Percentiles rank a stretch among this genome's conserved stretches.
Evolutionary conservation across 2,888 invertebrate genomes (phyloP).

Genomic region (Odontomyia ornata): DNA sequence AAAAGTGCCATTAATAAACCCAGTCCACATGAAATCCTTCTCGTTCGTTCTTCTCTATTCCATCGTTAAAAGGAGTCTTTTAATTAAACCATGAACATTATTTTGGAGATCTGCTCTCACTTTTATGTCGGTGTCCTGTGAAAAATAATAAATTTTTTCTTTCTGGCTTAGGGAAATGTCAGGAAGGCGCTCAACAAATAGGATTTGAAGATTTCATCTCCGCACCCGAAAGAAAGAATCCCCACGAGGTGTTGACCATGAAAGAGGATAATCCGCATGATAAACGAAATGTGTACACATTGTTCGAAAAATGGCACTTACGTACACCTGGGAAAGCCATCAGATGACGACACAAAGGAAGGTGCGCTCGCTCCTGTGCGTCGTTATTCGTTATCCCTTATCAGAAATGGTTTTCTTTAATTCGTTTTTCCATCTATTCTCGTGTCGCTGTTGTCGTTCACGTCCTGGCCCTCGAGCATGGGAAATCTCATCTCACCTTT

Average conservation of each 20-base stretch:
- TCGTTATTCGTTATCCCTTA: background rate
- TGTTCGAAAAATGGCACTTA: constrained; percentile 30
- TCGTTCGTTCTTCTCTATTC: background rate
- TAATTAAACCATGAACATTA: constrained; percentile 10
- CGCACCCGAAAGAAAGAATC: background rate
- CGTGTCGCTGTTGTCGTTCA: no score
- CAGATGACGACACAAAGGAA: constrained; percentile 17
- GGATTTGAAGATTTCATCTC: background rate
- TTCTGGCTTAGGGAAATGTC: background rate
- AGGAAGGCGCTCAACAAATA: background rate
- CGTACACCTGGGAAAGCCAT: constrained; percentile 32
- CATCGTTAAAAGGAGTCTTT: background rate
- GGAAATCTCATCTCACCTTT: background rate
- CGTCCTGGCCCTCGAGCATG: background rate
- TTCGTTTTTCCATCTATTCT: background rate
- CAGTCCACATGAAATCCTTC: background rate
- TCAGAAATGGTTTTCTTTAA: background rate
- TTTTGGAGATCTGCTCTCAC: background rate
- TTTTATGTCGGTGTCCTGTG: background rate
- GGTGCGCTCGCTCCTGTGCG: background rate
- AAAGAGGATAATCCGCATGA: constrained; percentile 32
- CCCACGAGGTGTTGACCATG: background rate
- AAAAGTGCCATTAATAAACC: background rate
- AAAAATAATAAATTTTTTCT: background rate
- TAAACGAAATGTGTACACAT: constrained; percentile 38